Conservation (phyloP, 1,140 invertebrate genomes). For the Zaprionus kolodkinae region DNA sequence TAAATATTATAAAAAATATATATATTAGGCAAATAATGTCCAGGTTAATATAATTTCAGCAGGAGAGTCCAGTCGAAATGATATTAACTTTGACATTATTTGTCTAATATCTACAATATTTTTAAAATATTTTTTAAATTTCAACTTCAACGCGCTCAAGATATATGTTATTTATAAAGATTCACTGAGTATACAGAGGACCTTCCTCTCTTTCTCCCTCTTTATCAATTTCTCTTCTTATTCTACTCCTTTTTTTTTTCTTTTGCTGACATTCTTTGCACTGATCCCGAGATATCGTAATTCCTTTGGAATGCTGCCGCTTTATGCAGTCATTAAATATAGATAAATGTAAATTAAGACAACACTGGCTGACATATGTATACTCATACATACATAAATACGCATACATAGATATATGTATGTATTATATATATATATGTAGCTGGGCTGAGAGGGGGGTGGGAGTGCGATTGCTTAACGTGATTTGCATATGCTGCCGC, state of each 20-base stretch:
- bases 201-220: not conserved
- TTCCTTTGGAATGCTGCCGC: not conserved
- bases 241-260: not conserved
- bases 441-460: not conserved
- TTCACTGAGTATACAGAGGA: not conserved
- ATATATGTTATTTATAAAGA: not conserved
- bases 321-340: conserved; percentile 10
- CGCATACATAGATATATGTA: no score
- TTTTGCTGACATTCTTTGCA: not conserved
- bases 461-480: conserved; percentile 5
- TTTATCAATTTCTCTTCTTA: not conserved
- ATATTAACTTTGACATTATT: no score
- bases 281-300: not conserved
- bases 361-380: not conserved
- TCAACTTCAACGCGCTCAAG: no score
- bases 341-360: conserved; percentile 13
- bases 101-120: no score
- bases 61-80: no score
- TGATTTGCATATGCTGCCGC: conserved; percentile 30
- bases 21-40: no score
- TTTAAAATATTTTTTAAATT: no score
- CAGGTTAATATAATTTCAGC: no score
- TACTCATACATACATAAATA: no score
- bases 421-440: not conserved
- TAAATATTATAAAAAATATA: no score